Evolutionary conservation across 2,888 invertebrate genomes (phyloP), one percentile per base, ranked within the genome.

Genomic region (Prosopocoilus inquinatus): DNA sequence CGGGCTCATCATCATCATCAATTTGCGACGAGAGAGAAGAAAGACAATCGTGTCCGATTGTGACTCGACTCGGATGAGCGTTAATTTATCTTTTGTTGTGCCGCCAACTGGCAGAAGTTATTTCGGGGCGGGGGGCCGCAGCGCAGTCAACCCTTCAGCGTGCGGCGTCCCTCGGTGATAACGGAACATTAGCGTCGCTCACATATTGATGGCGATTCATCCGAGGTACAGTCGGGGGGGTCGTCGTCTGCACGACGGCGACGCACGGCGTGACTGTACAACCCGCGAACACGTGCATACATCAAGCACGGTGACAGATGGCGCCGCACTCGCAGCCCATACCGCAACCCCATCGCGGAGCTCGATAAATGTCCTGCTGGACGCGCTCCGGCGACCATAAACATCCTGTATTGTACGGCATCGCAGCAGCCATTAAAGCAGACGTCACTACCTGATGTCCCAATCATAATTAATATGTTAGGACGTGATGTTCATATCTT

Each of bases 231-330:
- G 41, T 41, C 12, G 36, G 20, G 20, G 1, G n/a, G n/a, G n/a
- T n/a, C n/a, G n/a, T 28, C 20, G 20, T 28, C 20, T 28, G 20
- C 20, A n/a, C n/a, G 2, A 41, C 15, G 9, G 12, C 20, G 20
- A 16, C 3, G n/a, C n/a, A n/a, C n/a, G 52, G 49, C 34, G 63
- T 56, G 53, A 59, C 46, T 58, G 49, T 49, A 61, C 58, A 53
- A 62, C 53, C 62, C 65, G 60, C 63, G 63, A 64, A 68, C 69
- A 67, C 61, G 64, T 65, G 65, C 67, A 73, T 73, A 70, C 66
- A 72, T 70, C 70, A 70, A 65, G 64, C 62, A 57, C 64, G 58
- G 72, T 70, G 70, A 71, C 73, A 71, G 69, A 71, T 73, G 70
- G 70, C 64, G 59, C 67, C 67, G 67, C 69, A 67, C 66, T 65